Base-by-base conservation (phyloP, 2,113 vertebrate species). In the Alosa alosa region DNA sequence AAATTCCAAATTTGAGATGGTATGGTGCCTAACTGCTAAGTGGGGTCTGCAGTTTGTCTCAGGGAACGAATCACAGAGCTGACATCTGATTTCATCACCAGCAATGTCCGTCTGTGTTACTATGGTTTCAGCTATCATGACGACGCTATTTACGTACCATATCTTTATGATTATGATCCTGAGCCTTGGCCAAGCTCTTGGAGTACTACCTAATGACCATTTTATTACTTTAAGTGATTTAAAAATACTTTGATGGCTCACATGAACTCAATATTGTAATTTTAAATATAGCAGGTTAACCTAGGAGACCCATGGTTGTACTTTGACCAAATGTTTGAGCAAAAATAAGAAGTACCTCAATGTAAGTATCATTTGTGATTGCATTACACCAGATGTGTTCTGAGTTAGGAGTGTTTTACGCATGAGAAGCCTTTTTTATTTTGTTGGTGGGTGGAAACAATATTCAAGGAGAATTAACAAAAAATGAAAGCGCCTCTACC, bases 131-230 rank as follows among this genome's bases (percentile, higher is more conserved):
- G 64, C 64, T 11, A 72, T 25, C 25, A 72, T 78, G 25, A 78
- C 25, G 9, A 72, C 25, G 64, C 64, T 72, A 36, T 72, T 72
- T 72, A 7, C 64, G 36, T 72, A 36, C 31, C 39, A 41, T 78
- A 60, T 18, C 93, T 93, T 93, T 94, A 90, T 92, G 25, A 90
- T 94, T 93, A 89, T 88, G 84, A 90, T 88, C 88, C 84, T 89
- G 81, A 89, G 45, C 83, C 86, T 91, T 84, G 8, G 84, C 68
- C 85, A 75, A 72, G 64, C 86, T 91, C 84, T 86, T 84, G 89
- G 83, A 6, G 72, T 78, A 36, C 72, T 78, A 78, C 72, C 72
- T 78, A 78, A 78, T 41, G 72, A 39, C 72, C 72, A 39, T 39
- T 36, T 78, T 41, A 78, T 17, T 64, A 64, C 22, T 64, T 64